Evolutionary conservation across 2,797 vertebrate genomes (phyloP).

Genomic region (Menidia menidia): DNA sequence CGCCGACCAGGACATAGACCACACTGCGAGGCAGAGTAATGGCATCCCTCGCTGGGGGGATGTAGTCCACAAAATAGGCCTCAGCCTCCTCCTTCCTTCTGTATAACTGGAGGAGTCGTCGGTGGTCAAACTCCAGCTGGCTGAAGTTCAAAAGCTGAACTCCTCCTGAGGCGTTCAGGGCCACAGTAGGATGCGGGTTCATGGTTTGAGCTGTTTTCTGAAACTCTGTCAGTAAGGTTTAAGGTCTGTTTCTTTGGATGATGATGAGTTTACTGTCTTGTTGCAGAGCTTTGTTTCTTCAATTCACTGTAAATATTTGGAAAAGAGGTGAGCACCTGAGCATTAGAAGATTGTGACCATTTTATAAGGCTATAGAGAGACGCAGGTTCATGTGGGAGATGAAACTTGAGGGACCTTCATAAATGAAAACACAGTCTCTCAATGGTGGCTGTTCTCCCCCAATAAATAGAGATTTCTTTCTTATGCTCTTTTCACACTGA

Average conservation of each 20-base stretch:
- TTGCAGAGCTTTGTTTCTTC: constrained; percentile 29
- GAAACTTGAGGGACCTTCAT: constrained; percentile 30
- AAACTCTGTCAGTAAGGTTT: constrained; percentile 17
- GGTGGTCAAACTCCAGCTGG: constrained; percentile 48
- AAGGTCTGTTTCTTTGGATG: constrained; percentile 22
- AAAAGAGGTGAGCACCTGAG: constrained; percentile 31
- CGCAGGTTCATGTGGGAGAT: constrained; percentile 24
- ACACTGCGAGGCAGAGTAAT: constrained; percentile 84
- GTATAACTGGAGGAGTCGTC: constrained; percentile 67
- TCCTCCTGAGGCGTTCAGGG: constrained; percentile 47
- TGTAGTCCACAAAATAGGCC: constrained; percentile 85
- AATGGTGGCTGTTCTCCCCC: background rate
- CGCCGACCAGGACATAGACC: constrained; percentile 86
- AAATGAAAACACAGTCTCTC: constrained; percentile 7
- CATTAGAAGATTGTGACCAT: constrained; percentile 30
- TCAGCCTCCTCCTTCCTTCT: constrained; percentile 50
- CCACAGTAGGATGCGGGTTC: constrained; percentile 33
- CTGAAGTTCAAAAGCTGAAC: constrained; percentile 47
- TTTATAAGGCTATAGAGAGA: constrained; percentile 12
- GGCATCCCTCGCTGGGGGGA: constrained; percentile 85
- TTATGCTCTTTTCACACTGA: constrained; percentile 25
- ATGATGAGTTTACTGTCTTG: constrained; percentile 38
- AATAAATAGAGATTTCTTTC: constrained; percentile 18
- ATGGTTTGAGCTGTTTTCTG: constrained; percentile 40
- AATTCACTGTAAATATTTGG: constrained; percentile 44